Evolutionary conservation across 2,797 vertebrate genomes (phyloP), one percentile per base, ranked within the genome.

Genomic region (Pteropus rufus): DNA sequence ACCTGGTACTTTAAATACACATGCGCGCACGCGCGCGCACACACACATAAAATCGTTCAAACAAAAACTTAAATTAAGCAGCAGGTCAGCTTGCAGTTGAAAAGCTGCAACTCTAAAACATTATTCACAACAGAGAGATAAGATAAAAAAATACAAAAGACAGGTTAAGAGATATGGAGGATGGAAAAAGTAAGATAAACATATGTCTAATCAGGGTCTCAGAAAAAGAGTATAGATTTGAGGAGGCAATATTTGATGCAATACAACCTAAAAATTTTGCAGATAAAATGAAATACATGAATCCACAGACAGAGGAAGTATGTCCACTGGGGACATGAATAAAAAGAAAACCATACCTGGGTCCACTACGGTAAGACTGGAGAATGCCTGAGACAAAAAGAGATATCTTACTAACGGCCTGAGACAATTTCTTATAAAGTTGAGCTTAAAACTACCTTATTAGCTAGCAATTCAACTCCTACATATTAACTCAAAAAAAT

Each of bases 21-120:
- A 44, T 10, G 8, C 9, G 8, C 8, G 8, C 41, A 0, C 41
- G 8, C 9, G 8, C 41, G 2, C 46, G 3, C 46, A 46, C 46
- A 46, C 15, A 49, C 49, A 49, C 49, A 49, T 16, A 49, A 1
- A 85, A 41, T 46, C 5, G 7, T 24, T n/a, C 39, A 69, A 93
- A 80, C 26, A 60, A 70, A 69, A 75, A 39, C 19, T 85, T 67
- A 64, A 82, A 62, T n/a, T 36, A 54, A 87, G 29, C 36, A 69
- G 60, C 31, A 69, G 52, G 36, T 36, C 39, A 79, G 62, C 60
- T 39, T 34, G 26, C 58, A 62, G 26, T 16, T 41, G 26, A 80
- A 70, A n/a, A 49, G 52, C 15, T 62, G 6, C 21, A 44, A 72
- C 56, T 31, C 8, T 34, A 90, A 69, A 80, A 60, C 34, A 84